These are phyloP conservation scores for Protomyctophum bolini DNA, from an alignment of 2,113 vertebrate species.

Conservation along the genomic window DNA sequence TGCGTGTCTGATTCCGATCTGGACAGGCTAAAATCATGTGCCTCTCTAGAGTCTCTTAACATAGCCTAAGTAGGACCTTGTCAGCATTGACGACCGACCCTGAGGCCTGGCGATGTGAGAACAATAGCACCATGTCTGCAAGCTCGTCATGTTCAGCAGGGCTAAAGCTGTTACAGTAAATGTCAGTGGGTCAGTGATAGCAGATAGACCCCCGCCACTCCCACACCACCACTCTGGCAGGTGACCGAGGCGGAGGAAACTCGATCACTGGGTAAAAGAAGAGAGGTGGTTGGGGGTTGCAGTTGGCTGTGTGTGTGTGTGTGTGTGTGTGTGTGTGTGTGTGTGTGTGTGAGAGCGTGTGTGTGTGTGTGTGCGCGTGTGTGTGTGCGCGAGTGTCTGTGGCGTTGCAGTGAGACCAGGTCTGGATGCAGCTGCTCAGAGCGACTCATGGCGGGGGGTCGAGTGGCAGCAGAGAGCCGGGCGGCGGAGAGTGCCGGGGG, in stretches of 20 bases:
- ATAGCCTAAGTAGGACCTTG: too few relatives aligned
- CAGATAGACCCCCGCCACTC: neutral
- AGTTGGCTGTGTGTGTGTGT: constrained; percentile 1
- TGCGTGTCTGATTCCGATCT: too few relatives aligned
- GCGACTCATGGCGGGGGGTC: constrained; percentile 44
- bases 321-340: neutral
- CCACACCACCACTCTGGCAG: constrained; percentile 39
- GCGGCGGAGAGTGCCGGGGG: neutral
- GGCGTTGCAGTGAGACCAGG: neutral
- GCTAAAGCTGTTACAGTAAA: constrained; percentile 53
- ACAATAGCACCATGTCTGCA: constrained; percentile 22
- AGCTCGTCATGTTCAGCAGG: neutral
- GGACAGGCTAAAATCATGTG: too few relatives aligned
- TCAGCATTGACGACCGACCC: too few relatives aligned
- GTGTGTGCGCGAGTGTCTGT: too few relatives aligned
- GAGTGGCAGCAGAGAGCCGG: constrained; percentile 17
- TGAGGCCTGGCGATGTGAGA: neutral
- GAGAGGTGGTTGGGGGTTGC: neutral
- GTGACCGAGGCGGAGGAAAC: constrained; percentile 50
- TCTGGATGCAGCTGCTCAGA: constrained; percentile 26
- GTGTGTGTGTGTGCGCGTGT: too few relatives aligned
- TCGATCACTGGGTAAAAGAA: constrained; percentile 39
- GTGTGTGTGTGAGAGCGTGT: too few relatives aligned
- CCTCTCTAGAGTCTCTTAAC: neutral
- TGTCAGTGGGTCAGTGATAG: constrained; percentile 59